Conservation (phyloP, 2,113 vertebrate species). For the Mus pahari region DNA sequence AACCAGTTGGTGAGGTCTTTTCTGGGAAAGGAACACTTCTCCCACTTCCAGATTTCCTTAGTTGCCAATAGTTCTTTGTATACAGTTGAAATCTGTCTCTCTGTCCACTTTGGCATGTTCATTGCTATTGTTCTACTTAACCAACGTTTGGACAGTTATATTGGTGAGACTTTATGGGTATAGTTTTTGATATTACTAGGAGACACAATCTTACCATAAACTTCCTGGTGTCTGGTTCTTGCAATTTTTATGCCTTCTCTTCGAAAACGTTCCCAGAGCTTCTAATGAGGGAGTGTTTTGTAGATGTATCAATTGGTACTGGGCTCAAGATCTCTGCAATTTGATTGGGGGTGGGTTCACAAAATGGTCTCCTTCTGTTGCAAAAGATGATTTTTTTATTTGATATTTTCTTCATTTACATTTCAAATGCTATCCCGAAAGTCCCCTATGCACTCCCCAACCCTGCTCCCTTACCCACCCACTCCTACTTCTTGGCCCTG, state of each 20-base stretch:
- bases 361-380: neutral
- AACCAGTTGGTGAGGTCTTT: neutral
- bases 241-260: neutral
- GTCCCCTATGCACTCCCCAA: no score
- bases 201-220: neutral
- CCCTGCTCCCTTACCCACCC: no score
- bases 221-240: neutral
- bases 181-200: neutral
- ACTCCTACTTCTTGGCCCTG: no score
- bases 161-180: neutral
- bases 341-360: neutral
- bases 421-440: no score
- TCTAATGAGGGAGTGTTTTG: neutral
- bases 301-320: neutral
- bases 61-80: neutral
- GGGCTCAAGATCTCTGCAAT: neutral
- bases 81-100: neutral
- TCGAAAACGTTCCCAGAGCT: neutral
- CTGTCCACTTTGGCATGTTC: neutral
- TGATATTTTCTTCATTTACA: no score
- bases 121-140: neutral
- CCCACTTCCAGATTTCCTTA: neutral
- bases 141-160: neutral
- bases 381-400: neutral
- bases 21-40: neutral